Conservation (phyloP, 2,888 invertebrate species). For the Epinotia bilunana region DNA sequence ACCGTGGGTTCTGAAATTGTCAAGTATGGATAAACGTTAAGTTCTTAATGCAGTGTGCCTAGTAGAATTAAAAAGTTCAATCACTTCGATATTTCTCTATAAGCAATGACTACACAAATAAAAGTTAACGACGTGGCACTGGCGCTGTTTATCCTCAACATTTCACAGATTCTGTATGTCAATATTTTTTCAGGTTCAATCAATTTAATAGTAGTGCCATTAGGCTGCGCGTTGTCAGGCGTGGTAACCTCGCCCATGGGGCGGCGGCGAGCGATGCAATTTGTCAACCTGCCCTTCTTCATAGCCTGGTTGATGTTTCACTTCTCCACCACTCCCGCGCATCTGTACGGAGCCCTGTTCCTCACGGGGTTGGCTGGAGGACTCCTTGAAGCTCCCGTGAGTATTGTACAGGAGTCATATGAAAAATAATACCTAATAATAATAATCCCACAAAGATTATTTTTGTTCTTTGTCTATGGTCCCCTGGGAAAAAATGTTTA, state of each 20-base stretch:
- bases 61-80: neutral
- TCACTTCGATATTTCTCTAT: neutral
- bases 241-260: conserved; percentile 88
- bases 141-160: no score
- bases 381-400: conserved; percentile 91
- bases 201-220: conserved; percentile 90
- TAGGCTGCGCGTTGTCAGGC: conserved; percentile 91
- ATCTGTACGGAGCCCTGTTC: conserved; percentile 88
- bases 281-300: conserved; percentile 89
- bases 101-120: neutral
- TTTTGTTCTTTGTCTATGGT: no score
- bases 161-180: neutral
- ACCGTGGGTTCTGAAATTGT: neutral
- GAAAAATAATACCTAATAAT: no score
- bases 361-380: conserved; percentile 91
- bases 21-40: no score
- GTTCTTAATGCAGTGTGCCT: neutral
- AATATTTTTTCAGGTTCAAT: conserved; percentile 86
- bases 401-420: conserved; percentile 54
- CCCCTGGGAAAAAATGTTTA: no score
- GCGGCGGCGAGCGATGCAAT: conserved; percentile 89
- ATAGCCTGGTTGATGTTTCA: conserved; percentile 90
- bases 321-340: conserved; percentile 85
- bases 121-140: no score
- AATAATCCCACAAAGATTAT: no score